Percentiles rank a stretch among this genome's conserved stretches.
Evolutionary conservation across 2,113 vertebrate species (phyloP).

Genomic region (Cochlearius cochlearius): DNA sequence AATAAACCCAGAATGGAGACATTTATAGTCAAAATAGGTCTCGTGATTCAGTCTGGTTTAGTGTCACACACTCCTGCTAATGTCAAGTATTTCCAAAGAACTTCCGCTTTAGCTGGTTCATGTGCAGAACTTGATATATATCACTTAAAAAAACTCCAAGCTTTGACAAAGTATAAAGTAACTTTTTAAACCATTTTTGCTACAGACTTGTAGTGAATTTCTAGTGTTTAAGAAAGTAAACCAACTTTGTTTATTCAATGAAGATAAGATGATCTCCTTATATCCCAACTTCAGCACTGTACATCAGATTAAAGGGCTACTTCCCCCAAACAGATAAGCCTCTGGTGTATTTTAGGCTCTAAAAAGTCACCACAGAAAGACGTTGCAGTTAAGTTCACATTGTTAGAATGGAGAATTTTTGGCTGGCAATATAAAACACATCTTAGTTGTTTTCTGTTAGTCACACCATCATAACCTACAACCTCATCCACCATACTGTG

Average conservation of each 20-base stretch:
- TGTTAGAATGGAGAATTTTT: background rate
- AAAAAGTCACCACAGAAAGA: background rate
- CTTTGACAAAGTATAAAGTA: background rate
- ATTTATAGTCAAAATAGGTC: background rate
- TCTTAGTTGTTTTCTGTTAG: background rate
- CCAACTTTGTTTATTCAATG: background rate
- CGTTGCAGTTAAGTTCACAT: background rate
- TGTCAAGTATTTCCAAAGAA: constrained; percentile 45
- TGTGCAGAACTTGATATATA: background rate
- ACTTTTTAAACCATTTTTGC: background rate
- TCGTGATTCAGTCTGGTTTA: constrained; percentile 20
- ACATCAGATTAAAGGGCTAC: background rate
- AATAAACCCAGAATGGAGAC: background rate
- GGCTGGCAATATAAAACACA: background rate
- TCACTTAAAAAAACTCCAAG: background rate
- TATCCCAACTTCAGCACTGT: background rate
- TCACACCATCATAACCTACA: background rate
- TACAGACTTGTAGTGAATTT: background rate
- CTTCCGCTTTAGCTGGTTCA: constrained; percentile 42
- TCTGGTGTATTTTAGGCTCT: background rate
- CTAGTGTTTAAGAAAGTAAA: background rate
- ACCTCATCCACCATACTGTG: background rate
- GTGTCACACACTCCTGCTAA: constrained; percentile 13
- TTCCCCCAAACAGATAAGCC: background rate
- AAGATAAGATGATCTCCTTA: background rate